These are phyloP conservation scores for Eucidaris tribuloides DNA, from an alignment of 35 echinoderm and acorn worm species.

Conservation along the genomic window DNA sequence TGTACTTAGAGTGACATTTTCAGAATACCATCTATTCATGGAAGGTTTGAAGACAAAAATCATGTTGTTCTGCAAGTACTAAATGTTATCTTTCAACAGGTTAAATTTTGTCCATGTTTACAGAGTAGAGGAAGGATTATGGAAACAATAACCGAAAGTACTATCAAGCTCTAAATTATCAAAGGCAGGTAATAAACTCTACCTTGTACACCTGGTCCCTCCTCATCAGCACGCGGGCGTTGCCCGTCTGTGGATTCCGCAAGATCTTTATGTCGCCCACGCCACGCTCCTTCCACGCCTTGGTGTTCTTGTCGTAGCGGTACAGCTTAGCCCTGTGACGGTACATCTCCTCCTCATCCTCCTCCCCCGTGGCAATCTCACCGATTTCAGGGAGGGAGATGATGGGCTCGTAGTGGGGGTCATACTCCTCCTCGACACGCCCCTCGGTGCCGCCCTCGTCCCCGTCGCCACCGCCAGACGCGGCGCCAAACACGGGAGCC, in stretches of 20 bases:
- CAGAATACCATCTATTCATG: no score
- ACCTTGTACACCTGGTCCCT: conserved; percentile 43
- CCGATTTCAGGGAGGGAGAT: conserved; percentile 38
- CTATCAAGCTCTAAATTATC: no score
- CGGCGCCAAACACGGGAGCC: conserved; percentile 40
- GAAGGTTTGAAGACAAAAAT: no score
- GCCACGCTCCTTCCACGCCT: conserved; percentile 72
- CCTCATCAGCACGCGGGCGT: conserved; percentile 51
- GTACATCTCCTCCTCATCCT: conserved; percentile 49
- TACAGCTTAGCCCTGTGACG: conserved; percentile 41
- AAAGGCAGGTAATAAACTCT: no score
- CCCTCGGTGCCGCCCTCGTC: conserved; percentile 8
- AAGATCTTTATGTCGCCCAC: conserved; percentile 62
- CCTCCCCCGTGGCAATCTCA: conserved; percentile 34
- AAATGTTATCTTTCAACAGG: no score
- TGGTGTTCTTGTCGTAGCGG: conserved; percentile 34
- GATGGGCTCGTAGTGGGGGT: conserved; percentile 80
- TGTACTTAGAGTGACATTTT: no score
- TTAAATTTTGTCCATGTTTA: no score
- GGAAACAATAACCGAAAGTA: no score
- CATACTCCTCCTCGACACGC: conserved; percentile 52
- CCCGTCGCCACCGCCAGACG: background rate
- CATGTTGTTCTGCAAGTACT: no score
- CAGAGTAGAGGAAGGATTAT: no score
- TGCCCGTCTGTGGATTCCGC: conserved; percentile 44